Base-by-base conservation (phyloP, 1,140 invertebrate genomes). In the Vollenhovia emeryi region DNA sequence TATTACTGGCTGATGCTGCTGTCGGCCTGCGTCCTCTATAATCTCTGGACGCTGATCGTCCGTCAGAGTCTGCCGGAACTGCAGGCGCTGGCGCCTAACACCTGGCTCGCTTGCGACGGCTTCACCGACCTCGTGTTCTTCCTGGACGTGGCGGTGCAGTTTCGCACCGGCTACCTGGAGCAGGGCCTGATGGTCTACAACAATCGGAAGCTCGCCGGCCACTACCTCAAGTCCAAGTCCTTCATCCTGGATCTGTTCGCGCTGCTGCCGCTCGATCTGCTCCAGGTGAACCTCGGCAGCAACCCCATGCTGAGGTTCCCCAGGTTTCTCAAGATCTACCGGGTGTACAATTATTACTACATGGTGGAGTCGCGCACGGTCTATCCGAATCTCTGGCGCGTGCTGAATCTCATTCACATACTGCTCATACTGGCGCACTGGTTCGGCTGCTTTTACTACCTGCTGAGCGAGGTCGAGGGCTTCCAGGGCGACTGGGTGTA, bases 401-500 rank as follows among this genome's bases (percentile, higher is more conserved):
- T 99, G 30, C 96, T 99, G 85, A 99, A 99, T 95, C 95, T 99
- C 33, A 98, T 99, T 84, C 99, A 99, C 94, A 99, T 99, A 90
- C 96, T 99, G 48, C 96, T 99, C 85, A 98, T 99, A 88, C 96
- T 99, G 85, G 98, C 98, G 27, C 99, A 99, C 92, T 99, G 98
- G 98, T 99, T 99, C 93, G 98, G 98, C 48, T 99, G 98, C 93
- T 99, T 99, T 95, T 99, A 99, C 95, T 99, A 98, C 95, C 95
- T 99, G 83, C 96, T 99, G 30, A 99, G 98, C 6, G 98, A 99
- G 93, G 97, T 97, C 33, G 98, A 99, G 95, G 97, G 97, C 3
- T 99, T 99, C 94, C 93, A 97, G 94, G 98, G 98, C 7, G 97
- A 98, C 91, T 99, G 98, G 98, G 97, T 98, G 0, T 99, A 99